phyloP scores from a whole-genome alignment of 2,888 invertebrate genomes.

The Pristionchus fissidentatus region DNA sequence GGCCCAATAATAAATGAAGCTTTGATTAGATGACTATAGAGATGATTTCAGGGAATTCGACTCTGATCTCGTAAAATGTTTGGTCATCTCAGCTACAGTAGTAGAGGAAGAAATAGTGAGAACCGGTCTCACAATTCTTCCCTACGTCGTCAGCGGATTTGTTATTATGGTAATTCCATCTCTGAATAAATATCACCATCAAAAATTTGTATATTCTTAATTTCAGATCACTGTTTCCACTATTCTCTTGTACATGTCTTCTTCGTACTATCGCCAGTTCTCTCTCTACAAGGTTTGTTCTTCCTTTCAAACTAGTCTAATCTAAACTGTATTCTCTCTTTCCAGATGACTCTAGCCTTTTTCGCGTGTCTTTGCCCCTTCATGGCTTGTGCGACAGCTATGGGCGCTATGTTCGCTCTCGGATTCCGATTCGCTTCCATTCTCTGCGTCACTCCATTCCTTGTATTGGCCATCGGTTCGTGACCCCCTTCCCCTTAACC shows the following conservation, averaged over 20 bases:
- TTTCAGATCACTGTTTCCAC: constrained; percentile 56
- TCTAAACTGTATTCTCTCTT: constrained; percentile 12
- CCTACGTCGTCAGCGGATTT: constrained; percentile 63
- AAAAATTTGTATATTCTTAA: neutral
- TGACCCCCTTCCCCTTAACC: constrained; percentile 69
- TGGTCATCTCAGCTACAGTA: constrained; percentile 69
- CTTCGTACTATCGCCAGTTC: constrained; percentile 68
- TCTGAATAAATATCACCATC: no score
- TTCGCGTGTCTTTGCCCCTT: constrained; percentile 72
- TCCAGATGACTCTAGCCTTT: constrained; percentile 67
- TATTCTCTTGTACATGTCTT: constrained; percentile 66
- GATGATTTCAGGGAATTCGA: constrained; percentile 61
- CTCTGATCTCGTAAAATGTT: constrained; percentile 62
- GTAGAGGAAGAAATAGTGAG: constrained; percentile 71
- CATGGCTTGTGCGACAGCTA: constrained; percentile 73
- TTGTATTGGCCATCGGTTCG: constrained; percentile 69
- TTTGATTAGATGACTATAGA: no score
- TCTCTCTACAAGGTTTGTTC: constrained; percentile 66
- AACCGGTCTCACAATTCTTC: constrained; percentile 53
- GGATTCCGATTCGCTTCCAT: constrained; percentile 71
- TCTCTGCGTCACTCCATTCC: constrained; percentile 70
- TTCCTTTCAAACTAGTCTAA: constrained; percentile 52
- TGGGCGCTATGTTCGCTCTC: constrained; percentile 66
- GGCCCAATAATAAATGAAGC: neutral
- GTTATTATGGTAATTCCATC: constrained; percentile 61